A percentile compares a stretch with the other conserved stretches of the same genome.
Evolutionary conservation across 2,888 invertebrate species (phyloP).

Genomic region (Pantelozetes paolii): DNA sequence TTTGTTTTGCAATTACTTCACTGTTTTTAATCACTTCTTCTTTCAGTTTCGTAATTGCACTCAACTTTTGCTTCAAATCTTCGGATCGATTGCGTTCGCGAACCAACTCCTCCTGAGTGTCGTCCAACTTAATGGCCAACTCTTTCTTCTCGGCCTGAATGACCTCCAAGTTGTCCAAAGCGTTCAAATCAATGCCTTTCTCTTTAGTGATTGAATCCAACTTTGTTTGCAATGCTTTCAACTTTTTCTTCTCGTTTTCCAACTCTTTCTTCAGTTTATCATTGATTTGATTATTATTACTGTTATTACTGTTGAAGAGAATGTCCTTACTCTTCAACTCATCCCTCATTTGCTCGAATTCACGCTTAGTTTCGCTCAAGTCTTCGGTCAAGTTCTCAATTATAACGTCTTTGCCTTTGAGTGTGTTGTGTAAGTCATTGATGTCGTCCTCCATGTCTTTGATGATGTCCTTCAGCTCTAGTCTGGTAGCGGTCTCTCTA

Average conservation of each 20-base stretch:
- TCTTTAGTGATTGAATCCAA: conserved; percentile 43
- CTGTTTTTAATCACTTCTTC: conserved; percentile 44
- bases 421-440: conserved; percentile 53
- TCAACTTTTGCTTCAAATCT: conserved; percentile 45
- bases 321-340: conserved; percentile 43
- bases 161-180: conserved; percentile 56
- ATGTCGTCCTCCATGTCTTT: conserved; percentile 83
- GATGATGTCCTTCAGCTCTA: conserved; percentile 66
- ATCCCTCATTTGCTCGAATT: conserved; percentile 42
- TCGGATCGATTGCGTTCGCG: conserved; percentile 61
- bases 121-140: conserved; percentile 57
- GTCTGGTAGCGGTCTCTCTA: conserved; percentile 51
- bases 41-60: conserved; percentile 40
- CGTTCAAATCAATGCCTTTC: conserved; percentile 37
- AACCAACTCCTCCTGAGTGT: conserved; percentile 46
- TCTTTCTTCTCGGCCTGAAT: conserved; percentile 63
- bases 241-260: conserved; percentile 50
- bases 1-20: conserved; percentile 41
- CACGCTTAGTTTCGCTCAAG: conserved; percentile 43
- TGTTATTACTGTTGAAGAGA: neutral
- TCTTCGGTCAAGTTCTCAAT: conserved; percentile 46
- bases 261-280: conserved; percentile 47
- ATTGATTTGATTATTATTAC: conserved; percentile 41
- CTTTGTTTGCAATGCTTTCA: conserved; percentile 42
- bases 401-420: conserved; percentile 45